Evolutionary conservation across 2,113 vertebrate genomes (phyloP), one percentile per base, ranked within the genome.

Genomic region (Ameiurus melas): DNA sequence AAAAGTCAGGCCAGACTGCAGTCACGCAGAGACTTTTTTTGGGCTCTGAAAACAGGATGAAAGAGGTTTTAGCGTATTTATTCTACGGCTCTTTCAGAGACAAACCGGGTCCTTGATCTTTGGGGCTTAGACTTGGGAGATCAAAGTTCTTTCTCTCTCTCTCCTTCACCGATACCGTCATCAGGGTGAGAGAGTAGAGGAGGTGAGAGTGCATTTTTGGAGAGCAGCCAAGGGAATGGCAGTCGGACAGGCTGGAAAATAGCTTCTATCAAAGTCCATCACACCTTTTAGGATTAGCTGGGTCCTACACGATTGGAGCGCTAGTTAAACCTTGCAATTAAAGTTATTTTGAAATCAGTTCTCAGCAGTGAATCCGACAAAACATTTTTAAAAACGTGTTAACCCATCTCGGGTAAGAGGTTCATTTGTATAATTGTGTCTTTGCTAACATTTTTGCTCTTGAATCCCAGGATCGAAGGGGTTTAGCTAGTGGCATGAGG

Each of bases 71-170:
- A 5, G 14, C 27, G 39, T 68, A 62, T 84, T 84, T 68, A 19
- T 84, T 68, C 83, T 30, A 68, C 43, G 7, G 6, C 82, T 84
- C 13, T 84, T 90, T 91, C 86, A 75, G 92, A 93, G 93, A 93
- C 93, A 93, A 95, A 93, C 92, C 90, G 73, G 39, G 86, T 91
- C 92, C 92, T 93, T 93, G 91, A 94, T 95, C 93, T 94, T 92
- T 92, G 92, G 92, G 90, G 92, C 93, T 93, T 87, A 60, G 90
- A 92, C 91, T 93, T 90, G 90, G 53, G 86, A 51, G 83, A 84
- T 84, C 83, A 84, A 84, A 84, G 83, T 51, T 19, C 27, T 84
- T 84, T 83, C 33, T 43, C 58, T 30, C 62, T 66, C 13, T 68
- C 39, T 84, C 83, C 0, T 60, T 22, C 30, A 0, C 30, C 19